These are phyloP conservation scores for Coilia nasus DNA, from an alignment of 2,797 vertebrate genomes.

Conservation along the genomic window DNA sequence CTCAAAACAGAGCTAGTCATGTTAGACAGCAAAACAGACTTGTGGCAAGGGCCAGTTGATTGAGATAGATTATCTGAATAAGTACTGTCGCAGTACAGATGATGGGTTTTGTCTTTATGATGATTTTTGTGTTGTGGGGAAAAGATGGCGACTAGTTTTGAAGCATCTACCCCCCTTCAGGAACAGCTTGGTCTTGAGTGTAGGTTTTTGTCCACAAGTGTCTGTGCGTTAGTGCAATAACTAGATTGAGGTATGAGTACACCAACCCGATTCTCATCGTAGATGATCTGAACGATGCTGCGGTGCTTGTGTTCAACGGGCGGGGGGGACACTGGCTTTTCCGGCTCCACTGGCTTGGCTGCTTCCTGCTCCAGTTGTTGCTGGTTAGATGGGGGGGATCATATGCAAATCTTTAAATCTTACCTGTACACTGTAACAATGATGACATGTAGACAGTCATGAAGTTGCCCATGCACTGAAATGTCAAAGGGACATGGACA, in stretches of 20 bases:
- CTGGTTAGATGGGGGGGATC: constrained; percentile 77
- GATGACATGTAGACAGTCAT: not conserved
- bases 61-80: not conserved
- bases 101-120: not conserved
- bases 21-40: not conserved
- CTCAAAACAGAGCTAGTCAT: too few species aligned
- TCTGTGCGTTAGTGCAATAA: not conserved
- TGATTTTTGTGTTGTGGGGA: too few species aligned
- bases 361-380: constrained; percentile 99
- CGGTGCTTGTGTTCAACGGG: constrained; percentile 99
- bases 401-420: not conserved
- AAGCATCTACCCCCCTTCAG: too few species aligned
- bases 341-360: constrained; percentile 95
- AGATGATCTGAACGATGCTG: constrained; percentile 99
- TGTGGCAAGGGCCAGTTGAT: not conserved
- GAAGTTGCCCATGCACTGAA: too few species aligned
- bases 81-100: not conserved
- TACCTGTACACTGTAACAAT: not conserved
- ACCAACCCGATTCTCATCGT: constrained; percentile 96
- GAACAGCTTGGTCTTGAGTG: too few species aligned
- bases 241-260: not conserved
- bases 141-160: too few species aligned
- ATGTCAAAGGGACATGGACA: too few species aligned
- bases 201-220: too few species aligned
- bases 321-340: constrained; percentile 94